Conservation (phyloP, 37 sponge, comb jelly and placozoan genomes). For the Crambe crambe region DNA sequence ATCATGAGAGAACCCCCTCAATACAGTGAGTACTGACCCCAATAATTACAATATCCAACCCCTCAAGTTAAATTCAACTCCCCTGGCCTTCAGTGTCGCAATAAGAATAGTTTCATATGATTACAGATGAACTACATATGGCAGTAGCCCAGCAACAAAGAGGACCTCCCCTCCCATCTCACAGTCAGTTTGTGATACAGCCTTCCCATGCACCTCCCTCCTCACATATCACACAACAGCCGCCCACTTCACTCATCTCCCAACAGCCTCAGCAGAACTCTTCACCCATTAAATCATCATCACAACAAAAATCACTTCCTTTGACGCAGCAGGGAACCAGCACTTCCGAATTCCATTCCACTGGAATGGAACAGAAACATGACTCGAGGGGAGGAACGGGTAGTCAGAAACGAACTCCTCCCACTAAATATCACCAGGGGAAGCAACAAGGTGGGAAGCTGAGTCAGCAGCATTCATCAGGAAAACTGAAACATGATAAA, state of each 20-base stretch:
- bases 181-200: neutral
- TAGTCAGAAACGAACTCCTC: neutral
- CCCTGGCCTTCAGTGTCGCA: too few relatives aligned
- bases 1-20: constrained; percentile 50
- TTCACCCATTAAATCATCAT: neutral
- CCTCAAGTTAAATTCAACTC: too few relatives aligned
- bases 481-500: neutral
- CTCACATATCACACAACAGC: constrained; percentile 11
- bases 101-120: too few relatives aligned
- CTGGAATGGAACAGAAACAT: constrained; percentile 1
- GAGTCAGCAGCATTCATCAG: neutral
- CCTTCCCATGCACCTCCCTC: neutral
- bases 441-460: neutral
- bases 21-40: constrained; percentile 4
- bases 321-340: neutral
- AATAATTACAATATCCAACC: too few relatives aligned
- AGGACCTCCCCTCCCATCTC: neutral
- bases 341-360: neutral
- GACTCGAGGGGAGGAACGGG: neutral
- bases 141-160: neutral
- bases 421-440: neutral
- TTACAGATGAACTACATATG: constrained; percentile 13
- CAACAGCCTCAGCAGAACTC: neutral
- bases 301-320: neutral
- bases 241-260: neutral